These are phyloP conservation scores for Stomorhina lunata DNA, from an alignment of 2,888 invertebrate genomes.

Conservation along the genomic window DNA sequence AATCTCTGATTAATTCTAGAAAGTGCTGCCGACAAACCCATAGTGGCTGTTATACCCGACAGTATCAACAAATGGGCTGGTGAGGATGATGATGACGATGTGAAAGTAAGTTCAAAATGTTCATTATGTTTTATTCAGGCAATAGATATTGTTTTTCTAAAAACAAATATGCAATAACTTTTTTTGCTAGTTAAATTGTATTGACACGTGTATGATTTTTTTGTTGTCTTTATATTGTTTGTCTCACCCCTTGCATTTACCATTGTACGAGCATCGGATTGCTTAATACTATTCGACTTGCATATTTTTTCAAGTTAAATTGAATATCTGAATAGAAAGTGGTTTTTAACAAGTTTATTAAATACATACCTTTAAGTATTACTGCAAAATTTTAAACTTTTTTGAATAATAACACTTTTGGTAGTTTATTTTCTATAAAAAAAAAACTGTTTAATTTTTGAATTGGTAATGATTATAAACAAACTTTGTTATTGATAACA, in stretches of 20 bases:
- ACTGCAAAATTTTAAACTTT: background rate
- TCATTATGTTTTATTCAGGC: conserved; percentile 13
- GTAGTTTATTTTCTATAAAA: no score
- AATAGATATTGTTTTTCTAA: background rate
- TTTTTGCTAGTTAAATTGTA: background rate
- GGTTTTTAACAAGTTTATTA: conserved; percentile 53
- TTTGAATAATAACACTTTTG: background rate
- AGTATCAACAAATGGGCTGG: conserved; percentile 90
- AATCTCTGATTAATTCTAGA: conserved; percentile 70
- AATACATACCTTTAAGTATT: background rate
- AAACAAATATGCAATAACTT: background rate
- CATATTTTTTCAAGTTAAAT: background rate
- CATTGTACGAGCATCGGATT: conserved; percentile 1
- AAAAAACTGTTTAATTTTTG: no score
- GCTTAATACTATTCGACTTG: background rate
- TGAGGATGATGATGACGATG: conserved; percentile 92
- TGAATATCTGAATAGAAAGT: conserved; percentile 23
- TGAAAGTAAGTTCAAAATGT: conserved; percentile 84
- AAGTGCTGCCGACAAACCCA: conserved; percentile 81
- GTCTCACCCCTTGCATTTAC: conserved; percentile 8
- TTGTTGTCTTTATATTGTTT: conserved; percentile 19
- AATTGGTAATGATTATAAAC: no score
- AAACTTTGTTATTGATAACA: no score
- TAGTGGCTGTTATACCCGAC: conserved; percentile 85
- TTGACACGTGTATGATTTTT: conserved; percentile 62